Evolutionary conservation across 2,888 invertebrate species (phyloP).

Genomic region (Ceriagrion tenellum): DNA sequence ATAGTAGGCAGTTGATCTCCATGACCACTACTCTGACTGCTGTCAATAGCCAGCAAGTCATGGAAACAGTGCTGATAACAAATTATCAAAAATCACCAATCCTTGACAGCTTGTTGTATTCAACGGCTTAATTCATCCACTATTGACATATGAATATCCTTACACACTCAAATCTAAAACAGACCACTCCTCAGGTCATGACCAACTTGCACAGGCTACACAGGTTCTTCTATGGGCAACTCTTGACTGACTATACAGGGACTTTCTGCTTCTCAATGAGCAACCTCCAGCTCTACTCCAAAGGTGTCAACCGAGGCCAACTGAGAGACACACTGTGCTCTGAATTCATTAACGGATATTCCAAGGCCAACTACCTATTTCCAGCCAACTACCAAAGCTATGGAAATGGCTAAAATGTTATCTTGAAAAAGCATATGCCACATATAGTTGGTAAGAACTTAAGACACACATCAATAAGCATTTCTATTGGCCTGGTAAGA

Average conservation of each 20-base stretch:
- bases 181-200: neutral
- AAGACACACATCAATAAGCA: neutral
- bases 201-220: neutral
- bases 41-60: too few relatives aligned
- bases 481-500: neutral
- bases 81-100: too few relatives aligned
- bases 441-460: neutral
- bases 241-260: neutral
- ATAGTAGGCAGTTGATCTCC: too few relatives aligned
- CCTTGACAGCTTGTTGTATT: too few relatives aligned
- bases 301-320: neutral
- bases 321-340: neutral
- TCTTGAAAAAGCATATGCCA: neutral
- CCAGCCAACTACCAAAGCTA: neutral
- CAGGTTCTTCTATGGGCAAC: neutral
- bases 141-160: too few relatives aligned
- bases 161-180: neutral
- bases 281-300: neutral
- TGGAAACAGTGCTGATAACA: too few relatives aligned
- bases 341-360: neutral
- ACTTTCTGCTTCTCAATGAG: neutral
- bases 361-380: neutral
- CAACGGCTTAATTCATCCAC: too few relatives aligned
- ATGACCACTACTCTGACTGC: too few relatives aligned
- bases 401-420: neutral